Evolutionary conservation across 2,888 invertebrate species (phyloP), one percentile per base, ranked within the genome.

Genomic region (Coelopa pilipes): DNA sequence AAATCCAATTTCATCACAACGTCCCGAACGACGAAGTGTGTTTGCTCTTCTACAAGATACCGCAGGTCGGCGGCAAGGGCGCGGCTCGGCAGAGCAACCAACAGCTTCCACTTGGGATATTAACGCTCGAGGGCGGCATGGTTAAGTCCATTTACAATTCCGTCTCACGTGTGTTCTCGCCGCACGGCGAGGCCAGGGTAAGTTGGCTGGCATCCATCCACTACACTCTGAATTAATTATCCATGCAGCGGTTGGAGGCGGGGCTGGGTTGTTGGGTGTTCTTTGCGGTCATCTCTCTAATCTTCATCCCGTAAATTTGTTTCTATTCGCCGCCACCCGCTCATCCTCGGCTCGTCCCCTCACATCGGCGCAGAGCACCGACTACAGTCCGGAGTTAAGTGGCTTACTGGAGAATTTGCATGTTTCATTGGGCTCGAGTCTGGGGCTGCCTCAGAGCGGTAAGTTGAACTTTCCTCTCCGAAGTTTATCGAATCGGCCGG

Each of bases 131-230:
- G 82, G 88, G 88, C 80, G 88, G 88, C 74, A 81, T 88, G 83
- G 86, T 88, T 80, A 88, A 88, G 85, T 88, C 88, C 81, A 88
- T 88, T 84, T 88, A 88, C 82, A 88, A 88, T 85, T 88, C 88
- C 74, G 84, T 88, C 81, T 86, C 88, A 78, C 85, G 88, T 81
- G 86, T 88, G 75, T 88, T 86, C 81, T 88, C 88, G 71, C 87
- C 88, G 62, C 83, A 87, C 79, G 83, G 84, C 75, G 83, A 82
- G 72, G 81, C 81, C 68, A 83, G 84, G 80, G 88, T 87, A 82
- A 80, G 83, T 81, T 74, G 62, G 57, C 47, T 47, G 50, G 49
- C 7, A 45, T 11, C 34, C 34, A 34, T 34, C 19, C 62, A 34
- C n/a, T 62, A 34, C 62, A 21, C 49, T 60, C 34, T 60, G 63